Evolutionary conservation across 2,888 invertebrate species (phyloP).

Genomic region (Aproaerema taeniolella): DNA sequence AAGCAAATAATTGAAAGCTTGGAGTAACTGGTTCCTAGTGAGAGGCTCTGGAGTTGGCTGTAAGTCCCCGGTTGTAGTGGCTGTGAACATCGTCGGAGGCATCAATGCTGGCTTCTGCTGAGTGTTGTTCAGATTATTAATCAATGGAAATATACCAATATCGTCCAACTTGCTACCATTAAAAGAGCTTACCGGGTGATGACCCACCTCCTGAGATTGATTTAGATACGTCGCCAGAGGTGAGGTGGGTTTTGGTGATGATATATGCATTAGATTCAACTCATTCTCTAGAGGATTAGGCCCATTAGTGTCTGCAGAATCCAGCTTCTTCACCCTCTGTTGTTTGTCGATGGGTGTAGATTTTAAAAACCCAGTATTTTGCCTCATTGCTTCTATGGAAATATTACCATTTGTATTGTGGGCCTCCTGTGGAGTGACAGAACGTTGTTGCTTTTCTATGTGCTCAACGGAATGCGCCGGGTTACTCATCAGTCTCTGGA

Average conservation of each 20-base stretch:
- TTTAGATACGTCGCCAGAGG: constrained; percentile 76
- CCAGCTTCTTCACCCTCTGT: constrained; percentile 53
- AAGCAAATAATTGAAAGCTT: constrained; percentile 91
- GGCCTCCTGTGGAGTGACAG: constrained; percentile 82
- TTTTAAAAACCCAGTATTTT: constrained; percentile 57
- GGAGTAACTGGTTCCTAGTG: constrained; percentile 91
- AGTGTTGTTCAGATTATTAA: constrained; percentile 50
- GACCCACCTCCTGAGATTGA: constrained; percentile 62
- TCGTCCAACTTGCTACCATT: constrained; percentile 55
- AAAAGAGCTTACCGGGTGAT: constrained; percentile 48
- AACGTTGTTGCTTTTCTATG: constrained; percentile 90
- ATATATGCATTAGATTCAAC: constrained; percentile 71
- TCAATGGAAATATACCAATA: constrained; percentile 46
- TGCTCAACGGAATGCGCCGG: constrained; percentile 91
- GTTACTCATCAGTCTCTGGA: constrained; percentile 89
- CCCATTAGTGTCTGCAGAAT: constrained; percentile 53
- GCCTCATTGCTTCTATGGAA: constrained; percentile 45
- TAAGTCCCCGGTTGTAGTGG: constrained; percentile 69
- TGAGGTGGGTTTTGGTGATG: constrained; percentile 74
- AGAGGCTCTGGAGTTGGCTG: constrained; percentile 81
- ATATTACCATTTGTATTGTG: constrained; percentile 54
- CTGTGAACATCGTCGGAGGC: constrained; percentile 91
- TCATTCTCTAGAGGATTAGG: constrained; percentile 68
- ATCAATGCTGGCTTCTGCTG: constrained; percentile 85
- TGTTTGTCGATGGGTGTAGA: constrained; percentile 63